Evolutionary conservation across 2,797 vertebrate genomes (phyloP), one percentile per base, ranked within the genome.

Genomic region (Peromyscus aztecus): DNA sequence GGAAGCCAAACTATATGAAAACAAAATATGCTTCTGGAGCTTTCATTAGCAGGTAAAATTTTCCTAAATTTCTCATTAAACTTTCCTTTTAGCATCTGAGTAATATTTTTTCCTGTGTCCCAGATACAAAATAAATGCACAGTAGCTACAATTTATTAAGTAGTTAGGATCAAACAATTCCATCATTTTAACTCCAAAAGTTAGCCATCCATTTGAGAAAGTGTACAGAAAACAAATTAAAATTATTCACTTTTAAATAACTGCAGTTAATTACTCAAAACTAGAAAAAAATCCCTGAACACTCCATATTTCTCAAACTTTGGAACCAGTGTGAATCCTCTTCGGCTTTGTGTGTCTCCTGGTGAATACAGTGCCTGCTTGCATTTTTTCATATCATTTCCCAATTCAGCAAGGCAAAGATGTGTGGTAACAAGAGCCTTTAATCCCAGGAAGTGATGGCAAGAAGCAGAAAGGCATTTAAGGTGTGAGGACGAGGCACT

Each of bases 241-340:
- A 92, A 73, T 88, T 82, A 77, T 75, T 86, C 29, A 76, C 69
- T 93, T 65, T 81, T 34, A 89, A 94, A 73, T 55, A 89, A 40
- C 31, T 61, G 90, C 40, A 90, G 31, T 76, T 59, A 49, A 65
- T 84, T 94, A 86, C 59, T 65, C 77, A 90, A 52, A 75, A 5
- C 40, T 55, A n/a, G 6, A 7, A 21, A 17, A 73, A 21, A 75
- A 24, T 17, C 2, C n/a, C 11, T n/a, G n/a, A 37, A 23, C 43
- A 63, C 10, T 27, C 4, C 46, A 65, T 34, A 87, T 55, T 63
- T 81, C 76, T 91, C 65, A 55, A 75, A 75, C 3, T 16, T 75
- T 82, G 1, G 43, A 21, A 88, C 17, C 67, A 81, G 17, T 16
- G 46, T 46, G 34, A 12, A n/a, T 55, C 17, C 6, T 23, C 17